A percentile compares a stretch with the other conserved stretches of the same genome.
phyloP scores from a whole-genome alignment of 1,140 invertebrate genomes.

The Amyelois transitella region DNA sequence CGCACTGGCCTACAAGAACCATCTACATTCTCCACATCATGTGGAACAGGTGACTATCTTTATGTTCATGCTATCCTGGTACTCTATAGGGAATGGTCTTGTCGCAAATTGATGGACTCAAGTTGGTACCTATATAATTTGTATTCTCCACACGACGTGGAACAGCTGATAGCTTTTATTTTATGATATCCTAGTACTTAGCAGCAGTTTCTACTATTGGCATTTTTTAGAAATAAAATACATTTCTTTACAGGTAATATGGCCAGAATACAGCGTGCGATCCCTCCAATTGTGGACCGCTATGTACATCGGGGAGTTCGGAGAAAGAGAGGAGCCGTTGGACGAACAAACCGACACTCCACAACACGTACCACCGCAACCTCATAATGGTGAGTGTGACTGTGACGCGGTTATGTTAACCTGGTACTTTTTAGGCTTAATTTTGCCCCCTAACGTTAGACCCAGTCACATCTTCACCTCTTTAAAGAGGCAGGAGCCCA shows the following conservation, averaged over 20 bases:
- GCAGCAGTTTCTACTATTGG: neutral
- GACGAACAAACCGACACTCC: conserved; percentile 13
- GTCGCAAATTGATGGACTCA: conserved; percentile 72
- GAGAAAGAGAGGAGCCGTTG: conserved; percentile 60
- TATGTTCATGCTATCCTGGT: neutral
- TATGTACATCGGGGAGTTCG: conserved; percentile 86
- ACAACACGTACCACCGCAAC: conserved; percentile 14
- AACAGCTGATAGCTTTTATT: conserved; percentile 53
- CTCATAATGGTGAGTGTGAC: neutral
- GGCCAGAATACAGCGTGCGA: conserved; percentile 88
- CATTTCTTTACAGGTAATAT: conserved; percentile 80
- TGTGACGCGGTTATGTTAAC: neutral
- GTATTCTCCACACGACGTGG: conserved; percentile 77
- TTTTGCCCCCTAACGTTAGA: too few relatives aligned
- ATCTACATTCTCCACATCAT: conserved; percentile 82
- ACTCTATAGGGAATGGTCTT: too few relatives aligned
- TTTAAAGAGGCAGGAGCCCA: too few relatives aligned
- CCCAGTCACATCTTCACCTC: too few relatives aligned
- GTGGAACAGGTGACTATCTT: conserved; percentile 61
- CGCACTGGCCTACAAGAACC: conserved; percentile 87
- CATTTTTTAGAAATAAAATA: neutral
- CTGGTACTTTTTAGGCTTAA: neutral
- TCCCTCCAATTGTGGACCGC: conserved; percentile 89
- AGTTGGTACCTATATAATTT: conserved; percentile 94
- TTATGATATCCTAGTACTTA: neutral